Evolutionary conservation across 2,797 vertebrate species (phyloP), one percentile per base, ranked within the genome.

Genomic region (Anas flavirostris): DNA sequence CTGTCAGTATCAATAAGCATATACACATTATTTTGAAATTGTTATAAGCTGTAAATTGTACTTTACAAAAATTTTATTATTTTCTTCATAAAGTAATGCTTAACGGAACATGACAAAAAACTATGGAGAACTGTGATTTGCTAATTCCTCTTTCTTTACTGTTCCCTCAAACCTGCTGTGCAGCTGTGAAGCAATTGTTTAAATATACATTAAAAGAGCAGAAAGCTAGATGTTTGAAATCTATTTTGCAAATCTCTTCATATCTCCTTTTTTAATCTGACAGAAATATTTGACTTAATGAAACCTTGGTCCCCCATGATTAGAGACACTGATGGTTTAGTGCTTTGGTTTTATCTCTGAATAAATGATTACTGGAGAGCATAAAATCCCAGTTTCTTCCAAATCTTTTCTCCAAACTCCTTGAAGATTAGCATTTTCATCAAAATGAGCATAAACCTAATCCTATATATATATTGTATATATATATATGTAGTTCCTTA

Each of bases 201-300:
- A 90, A 97, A 93, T 79, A 85, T 53, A 84, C 79, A 79, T 94
- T 95, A 80, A 93, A 92, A 89, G 43, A 86, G 11, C 56, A 85
- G 29, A 62, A 5, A 84, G 56, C 70, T 59, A 48, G 2, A 56
- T 44, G 33, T 90, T 90, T 90, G 53, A 93, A 95, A 31, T 74
- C 46, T 48, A 16, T 95, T 90, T 94, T 90, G 39, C 16, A 95
- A 92, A 86, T 86, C 58, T 88, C 41, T 91, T 94, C 78, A 77
- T 85, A 81, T 86, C 10, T 79, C 10, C 44, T 44, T 92, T 82
- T 81, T 81, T n/a, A 94, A 23, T 74, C 59, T 73, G 31, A 77
- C 64, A 95, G 80, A 83, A 93, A 74, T 48, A 39, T 66, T 91
- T 93, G 50, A 81, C 86, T 63, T 93, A 63, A 89, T 75, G 44